Conservation (phyloP, 1,140 invertebrate species). For the Sesamia nonagrioides region DNA sequence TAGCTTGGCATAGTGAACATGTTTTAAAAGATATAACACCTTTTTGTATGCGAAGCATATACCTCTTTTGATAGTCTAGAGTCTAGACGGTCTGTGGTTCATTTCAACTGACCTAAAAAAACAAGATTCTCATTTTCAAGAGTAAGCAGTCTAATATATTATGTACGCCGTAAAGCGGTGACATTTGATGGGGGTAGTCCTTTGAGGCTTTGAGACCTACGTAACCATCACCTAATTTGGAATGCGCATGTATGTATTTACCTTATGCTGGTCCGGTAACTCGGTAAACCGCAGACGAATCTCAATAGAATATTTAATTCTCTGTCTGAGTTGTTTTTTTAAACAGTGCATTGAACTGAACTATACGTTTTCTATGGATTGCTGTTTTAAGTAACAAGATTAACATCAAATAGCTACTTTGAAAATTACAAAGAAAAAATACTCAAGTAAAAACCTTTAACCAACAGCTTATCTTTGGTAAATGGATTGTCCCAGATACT, state of each 20-base stretch:
- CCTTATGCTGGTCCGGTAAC: neutral
- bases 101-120: neutral
- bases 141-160: neutral
- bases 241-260: conserved; percentile 29
- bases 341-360: neutral
- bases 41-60: too few relatives aligned
- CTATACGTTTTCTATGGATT: neutral
- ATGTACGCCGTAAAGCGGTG: conserved; percentile 18
- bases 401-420: too few relatives aligned
- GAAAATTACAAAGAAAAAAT: too few relatives aligned
- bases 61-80: too few relatives aligned
- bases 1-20: too few relatives aligned
- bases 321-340: neutral
- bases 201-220: conserved; percentile 25
- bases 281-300: conserved; percentile 14
- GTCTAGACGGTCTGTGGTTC: too few relatives aligned
- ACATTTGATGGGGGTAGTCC: conserved; percentile 28
- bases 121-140: conserved; percentile 1
- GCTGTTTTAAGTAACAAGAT: too few relatives aligned
- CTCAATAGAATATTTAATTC: neutral
- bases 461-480: too few relatives aligned
- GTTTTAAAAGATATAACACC: too few relatives aligned
- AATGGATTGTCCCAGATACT: too few relatives aligned
- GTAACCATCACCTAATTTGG: conserved; percentile 21
- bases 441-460: too few relatives aligned